phyloP scores from a whole-genome alignment of 2,113 vertebrate species.

The Rhabdornis inornatus region DNA sequence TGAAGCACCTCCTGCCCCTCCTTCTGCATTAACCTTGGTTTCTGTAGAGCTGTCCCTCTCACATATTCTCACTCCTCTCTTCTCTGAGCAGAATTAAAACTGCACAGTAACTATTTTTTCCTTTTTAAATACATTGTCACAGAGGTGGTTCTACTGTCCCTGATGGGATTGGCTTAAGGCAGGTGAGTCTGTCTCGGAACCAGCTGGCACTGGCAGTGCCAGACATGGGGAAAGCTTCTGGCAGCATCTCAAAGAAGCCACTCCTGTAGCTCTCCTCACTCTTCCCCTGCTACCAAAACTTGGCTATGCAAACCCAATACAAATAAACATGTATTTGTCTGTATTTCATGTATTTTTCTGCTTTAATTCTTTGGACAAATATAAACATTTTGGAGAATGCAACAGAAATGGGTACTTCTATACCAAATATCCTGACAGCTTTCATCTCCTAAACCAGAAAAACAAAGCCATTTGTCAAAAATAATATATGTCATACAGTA shows the following conservation, averaged over 20 bases:
- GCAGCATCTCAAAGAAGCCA: background rate
- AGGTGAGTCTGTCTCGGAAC: too few species aligned
- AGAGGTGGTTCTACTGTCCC: background rate
- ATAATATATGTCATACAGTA: background rate
- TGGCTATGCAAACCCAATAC: background rate
- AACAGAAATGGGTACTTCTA: background rate
- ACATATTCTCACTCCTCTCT: background rate
- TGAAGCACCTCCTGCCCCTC: background rate
- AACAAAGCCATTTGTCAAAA: background rate
- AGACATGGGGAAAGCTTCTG: background rate
- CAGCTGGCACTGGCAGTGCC: too few species aligned
- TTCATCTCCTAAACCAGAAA: background rate
- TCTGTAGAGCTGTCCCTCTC: background rate
- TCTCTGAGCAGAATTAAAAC: background rate
- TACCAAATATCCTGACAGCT: background rate
- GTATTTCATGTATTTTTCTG: background rate
- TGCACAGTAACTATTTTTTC: background rate
- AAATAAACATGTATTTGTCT: background rate
- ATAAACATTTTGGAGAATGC: background rate
- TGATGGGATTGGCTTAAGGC: background rate
- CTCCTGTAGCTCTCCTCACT: background rate
- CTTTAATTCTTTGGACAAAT: background rate
- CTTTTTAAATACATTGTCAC: background rate
- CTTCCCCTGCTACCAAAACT: background rate
- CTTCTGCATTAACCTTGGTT: background rate